Evolutionary conservation across 2,113 vertebrate species (phyloP).

Genomic region (Plectropomus leopardus): DNA sequence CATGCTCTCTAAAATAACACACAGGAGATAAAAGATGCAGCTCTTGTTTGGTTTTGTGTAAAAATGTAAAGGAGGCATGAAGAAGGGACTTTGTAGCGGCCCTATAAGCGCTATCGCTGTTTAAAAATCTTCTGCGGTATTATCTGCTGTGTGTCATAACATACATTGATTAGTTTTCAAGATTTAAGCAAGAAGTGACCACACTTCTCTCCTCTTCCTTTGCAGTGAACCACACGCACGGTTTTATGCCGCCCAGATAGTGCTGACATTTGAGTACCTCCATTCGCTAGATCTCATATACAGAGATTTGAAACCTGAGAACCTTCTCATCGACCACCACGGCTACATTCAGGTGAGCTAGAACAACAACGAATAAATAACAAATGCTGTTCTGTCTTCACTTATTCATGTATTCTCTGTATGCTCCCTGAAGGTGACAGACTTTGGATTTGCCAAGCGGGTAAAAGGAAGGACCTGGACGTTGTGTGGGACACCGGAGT

Average conservation of each 20-base stretch:
- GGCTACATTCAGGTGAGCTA: constrained; percentile 96
- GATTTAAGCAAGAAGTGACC: background rate
- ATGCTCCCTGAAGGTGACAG: constrained; percentile 90
- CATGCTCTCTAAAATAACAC: no score
- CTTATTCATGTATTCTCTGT: background rate
- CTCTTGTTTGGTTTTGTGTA: no score
- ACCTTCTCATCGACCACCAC: constrained; percentile 98
- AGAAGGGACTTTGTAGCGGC: no score
- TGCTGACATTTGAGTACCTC: constrained; percentile 99
- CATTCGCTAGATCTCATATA: constrained; percentile 99
- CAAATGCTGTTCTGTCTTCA: background rate
- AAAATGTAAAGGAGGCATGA: no score
- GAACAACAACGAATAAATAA: background rate
- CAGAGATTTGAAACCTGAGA: constrained; percentile 99
- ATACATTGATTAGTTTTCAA: background rate
- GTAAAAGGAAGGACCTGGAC: constrained; percentile 99
- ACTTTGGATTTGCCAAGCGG: constrained; percentile 99
- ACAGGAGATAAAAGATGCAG: no score
- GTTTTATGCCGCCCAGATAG: constrained; percentile 99
- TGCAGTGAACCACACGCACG: constrained; percentile 96
- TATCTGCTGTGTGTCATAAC: background rate
- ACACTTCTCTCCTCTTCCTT: constrained; percentile 3
- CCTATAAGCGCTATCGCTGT: no score
- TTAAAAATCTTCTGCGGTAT: no score
- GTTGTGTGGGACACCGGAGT: constrained; percentile 98